phyloP scores from a whole-genome alignment of 2,888 invertebrate genomes.

The Synergus itoensis region DNA sequence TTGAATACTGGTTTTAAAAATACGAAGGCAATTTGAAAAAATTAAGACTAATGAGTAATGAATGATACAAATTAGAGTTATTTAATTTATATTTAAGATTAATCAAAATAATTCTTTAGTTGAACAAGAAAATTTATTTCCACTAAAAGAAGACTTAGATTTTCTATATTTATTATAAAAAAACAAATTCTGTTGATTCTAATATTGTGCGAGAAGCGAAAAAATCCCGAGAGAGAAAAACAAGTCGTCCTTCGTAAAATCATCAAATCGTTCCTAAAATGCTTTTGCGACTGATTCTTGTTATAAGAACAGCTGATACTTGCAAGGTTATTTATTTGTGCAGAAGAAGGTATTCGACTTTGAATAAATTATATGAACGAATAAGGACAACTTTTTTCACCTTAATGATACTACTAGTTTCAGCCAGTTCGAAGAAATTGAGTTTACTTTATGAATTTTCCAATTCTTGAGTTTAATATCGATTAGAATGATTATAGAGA shows the following conservation, averaged over 20 bases:
- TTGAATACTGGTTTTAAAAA: not conserved
- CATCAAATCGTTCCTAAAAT: not conserved
- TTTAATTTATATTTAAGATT: not conserved
- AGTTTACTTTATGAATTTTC: not conserved
- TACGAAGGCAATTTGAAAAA: not conserved
- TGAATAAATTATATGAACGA: conserved; percentile 32
- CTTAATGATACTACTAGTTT: conserved; percentile 7
- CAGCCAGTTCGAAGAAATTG: not conserved
- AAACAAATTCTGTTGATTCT: not conserved
- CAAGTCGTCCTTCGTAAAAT: conserved; percentile 11
- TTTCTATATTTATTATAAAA: not conserved
- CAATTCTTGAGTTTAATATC: not conserved
- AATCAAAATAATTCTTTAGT: not conserved
- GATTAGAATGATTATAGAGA: not conserved
- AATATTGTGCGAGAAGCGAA: not conserved
- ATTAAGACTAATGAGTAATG: not conserved
- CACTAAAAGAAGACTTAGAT: not conserved
- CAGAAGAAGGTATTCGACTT: conserved; percentile 11
- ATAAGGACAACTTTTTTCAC: conserved; percentile 22
- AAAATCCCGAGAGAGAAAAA: not conserved
- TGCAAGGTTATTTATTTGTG: conserved; percentile 27
- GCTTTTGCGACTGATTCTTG: not conserved
- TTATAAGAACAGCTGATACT: conserved; percentile 29
- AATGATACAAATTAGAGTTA: not conserved
- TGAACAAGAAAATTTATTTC: too few relatives aligned